These are phyloP conservation scores for Calameuta pallipes DNA, from an alignment of 2,888 invertebrate species.

Conservation along the genomic window DNA sequence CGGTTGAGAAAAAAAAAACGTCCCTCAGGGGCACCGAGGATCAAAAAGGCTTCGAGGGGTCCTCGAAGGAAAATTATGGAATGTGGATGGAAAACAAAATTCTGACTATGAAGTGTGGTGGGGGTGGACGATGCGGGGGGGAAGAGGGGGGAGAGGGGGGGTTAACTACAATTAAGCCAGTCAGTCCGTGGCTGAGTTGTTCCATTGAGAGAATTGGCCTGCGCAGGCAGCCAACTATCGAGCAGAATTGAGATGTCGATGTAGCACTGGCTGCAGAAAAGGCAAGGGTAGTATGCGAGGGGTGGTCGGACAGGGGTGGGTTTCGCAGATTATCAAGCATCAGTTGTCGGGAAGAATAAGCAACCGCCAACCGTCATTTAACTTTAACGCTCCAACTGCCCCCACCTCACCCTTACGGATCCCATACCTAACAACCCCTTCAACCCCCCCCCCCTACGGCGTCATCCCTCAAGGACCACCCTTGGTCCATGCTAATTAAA, in stretches of 20 bases:
- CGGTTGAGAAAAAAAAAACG: background rate
- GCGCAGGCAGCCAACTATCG: slow-evolving; percentile 58
- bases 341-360: slow-evolving; percentile 66
- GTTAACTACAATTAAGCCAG: slow-evolving; percentile 63
- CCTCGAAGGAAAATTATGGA: background rate
- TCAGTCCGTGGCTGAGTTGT: slow-evolving; percentile 62
- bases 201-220: slow-evolving; percentile 63
- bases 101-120: background rate
- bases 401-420: slow-evolving; percentile 24
- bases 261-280: slow-evolving; percentile 20
- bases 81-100: slow-evolving; percentile 1
- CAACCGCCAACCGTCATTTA: slow-evolving; percentile 67
- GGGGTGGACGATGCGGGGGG: background rate
- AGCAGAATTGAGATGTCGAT: slow-evolving; percentile 55
- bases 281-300: slow-evolving; percentile 16
- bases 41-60: slow-evolving; percentile 17
- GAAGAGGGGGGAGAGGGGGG: slow-evolving; percentile 1
- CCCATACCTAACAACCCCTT: slow-evolving; percentile 20
- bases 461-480: slow-evolving; percentile 45
- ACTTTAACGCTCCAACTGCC: slow-evolving; percentile 65
- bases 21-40: slow-evolving; percentile 18
- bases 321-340: slow-evolving; percentile 66
- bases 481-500: slow-evolving; percentile 64
- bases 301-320: slow-evolving; percentile 34
- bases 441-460: slow-evolving; percentile 25